Conservation (phyloP, 2,888 invertebrate species). For the Asteroscopus sphinx region DNA sequence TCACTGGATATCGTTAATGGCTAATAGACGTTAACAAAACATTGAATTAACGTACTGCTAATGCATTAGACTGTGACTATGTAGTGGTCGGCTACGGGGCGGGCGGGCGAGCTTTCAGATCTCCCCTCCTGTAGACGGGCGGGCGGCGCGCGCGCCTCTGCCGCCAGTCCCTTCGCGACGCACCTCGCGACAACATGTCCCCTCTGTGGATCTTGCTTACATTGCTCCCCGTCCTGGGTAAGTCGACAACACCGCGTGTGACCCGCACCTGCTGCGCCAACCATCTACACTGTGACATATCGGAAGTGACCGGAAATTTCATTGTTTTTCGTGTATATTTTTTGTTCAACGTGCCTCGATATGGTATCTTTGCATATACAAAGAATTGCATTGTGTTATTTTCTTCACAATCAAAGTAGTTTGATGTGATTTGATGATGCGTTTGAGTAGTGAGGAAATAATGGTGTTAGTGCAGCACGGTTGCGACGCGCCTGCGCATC, state of each 20-base stretch:
- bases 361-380: constrained; percentile 32
- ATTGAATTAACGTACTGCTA: constrained; percentile 40
- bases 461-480: constrained; percentile 64
- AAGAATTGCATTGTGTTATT: constrained; percentile 41
- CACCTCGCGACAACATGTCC: constrained; percentile 86
- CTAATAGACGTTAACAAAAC: constrained; percentile 12
- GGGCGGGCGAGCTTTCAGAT: constrained; percentile 83
- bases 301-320: constrained; percentile 64
- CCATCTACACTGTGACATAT: constrained; percentile 59
- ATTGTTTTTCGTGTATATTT: constrained; percentile 47
- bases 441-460: constrained; percentile 62
- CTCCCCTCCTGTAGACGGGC: constrained; percentile 68
- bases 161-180: constrained; percentile 83
- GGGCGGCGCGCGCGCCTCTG: constrained; percentile 71
- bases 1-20: not conserved
- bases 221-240: constrained; percentile 87
- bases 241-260: constrained; percentile 66
- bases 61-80: constrained; percentile 39
- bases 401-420: constrained; percentile 20
- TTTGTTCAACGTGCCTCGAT: constrained; percentile 34
- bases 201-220: constrained; percentile 85
- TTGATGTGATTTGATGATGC: constrained; percentile 46
- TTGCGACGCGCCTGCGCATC: constrained; percentile 62
- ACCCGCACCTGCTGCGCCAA: constrained; percentile 52
- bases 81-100: constrained; percentile 61